phyloP scores from a whole-genome alignment of 1,140 invertebrate genomes.

The Pseudobourletiella spinata region DNA sequence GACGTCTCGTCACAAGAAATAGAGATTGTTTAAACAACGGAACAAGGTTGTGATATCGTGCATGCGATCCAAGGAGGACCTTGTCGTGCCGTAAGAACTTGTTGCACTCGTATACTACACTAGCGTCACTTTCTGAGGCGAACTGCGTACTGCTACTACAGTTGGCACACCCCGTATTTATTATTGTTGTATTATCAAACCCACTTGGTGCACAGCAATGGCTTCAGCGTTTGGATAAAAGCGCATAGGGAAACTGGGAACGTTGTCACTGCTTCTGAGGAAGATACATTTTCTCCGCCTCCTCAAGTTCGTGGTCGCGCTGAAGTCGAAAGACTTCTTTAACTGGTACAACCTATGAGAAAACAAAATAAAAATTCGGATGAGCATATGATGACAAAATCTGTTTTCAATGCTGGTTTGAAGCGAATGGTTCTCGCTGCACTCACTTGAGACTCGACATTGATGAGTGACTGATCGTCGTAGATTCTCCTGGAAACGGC shows the following conservation, averaged over 20 bases:
- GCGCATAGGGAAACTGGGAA: background rate
- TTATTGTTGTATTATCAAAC: background rate
- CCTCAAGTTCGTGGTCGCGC: conserved; percentile 42
- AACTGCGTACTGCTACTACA: no score
- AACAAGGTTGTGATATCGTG: no score
- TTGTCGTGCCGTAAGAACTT: no score
- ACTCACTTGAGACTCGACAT: no score
- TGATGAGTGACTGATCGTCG: conserved; percentile 40
- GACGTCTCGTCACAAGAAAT: no score
- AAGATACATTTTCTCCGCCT: conserved; percentile 45
- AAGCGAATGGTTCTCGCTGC: no score
- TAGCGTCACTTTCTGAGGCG: no score
- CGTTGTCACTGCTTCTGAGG: conserved; percentile 33
- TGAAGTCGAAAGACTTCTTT: conserved; percentile 45
- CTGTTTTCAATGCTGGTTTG: no score
- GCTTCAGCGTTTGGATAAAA: background rate
- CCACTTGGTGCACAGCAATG: background rate
- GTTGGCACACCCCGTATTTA: background rate
- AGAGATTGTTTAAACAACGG: no score
- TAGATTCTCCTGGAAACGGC: conserved; percentile 40
- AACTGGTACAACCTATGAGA: conserved; percentile 41
- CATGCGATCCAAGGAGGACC: no score
- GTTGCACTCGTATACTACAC: no score
- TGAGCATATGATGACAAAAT: no score
- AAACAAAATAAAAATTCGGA: background rate